Conservation (phyloP, 2,113 vertebrate genomes). For the Cryptomyrus ogoouensis region DNA sequence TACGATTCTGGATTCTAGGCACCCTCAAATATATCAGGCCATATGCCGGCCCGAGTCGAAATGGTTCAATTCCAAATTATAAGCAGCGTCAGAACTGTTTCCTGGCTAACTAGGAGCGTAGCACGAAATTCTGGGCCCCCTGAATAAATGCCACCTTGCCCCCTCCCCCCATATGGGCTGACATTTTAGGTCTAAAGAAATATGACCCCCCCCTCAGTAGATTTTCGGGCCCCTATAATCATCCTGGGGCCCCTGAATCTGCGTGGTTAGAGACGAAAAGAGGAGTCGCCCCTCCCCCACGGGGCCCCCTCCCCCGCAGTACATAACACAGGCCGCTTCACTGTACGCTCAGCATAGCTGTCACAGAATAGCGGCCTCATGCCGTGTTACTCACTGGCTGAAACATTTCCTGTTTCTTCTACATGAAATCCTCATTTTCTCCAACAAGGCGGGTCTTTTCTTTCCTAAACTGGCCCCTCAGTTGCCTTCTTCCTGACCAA, state of each 20-base stretch:
- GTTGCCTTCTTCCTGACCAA: not conserved
- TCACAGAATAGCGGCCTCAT: not conserved
- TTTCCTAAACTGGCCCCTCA: not conserved
- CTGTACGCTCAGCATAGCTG: not conserved
- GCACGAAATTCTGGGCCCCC: not conserved
- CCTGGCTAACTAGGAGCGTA: not conserved
- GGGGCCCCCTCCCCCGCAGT: not conserved
- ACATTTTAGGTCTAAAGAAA: not conserved
- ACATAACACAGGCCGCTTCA: not conserved
- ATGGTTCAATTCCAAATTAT: not conserved
- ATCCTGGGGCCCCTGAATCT: not conserved
- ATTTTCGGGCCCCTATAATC: not conserved
- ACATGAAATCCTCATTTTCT: not conserved
- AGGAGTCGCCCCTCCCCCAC: too few species aligned
- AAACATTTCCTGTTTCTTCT: conserved; percentile 18
- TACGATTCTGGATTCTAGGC: not conserved
- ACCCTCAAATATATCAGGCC: not conserved
- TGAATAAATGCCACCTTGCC: not conserved
- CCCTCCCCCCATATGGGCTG: not conserved
- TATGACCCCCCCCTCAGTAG: not conserved
- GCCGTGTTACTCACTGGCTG: not conserved
- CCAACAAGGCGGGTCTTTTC: not conserved
- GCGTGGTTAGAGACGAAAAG: not conserved
- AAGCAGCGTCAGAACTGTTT: not conserved
- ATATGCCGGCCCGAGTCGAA: not conserved